phyloP scores from a whole-genome alignment of 2,797 vertebrate species.

The Mormyrus hasselquistii region DNA sequence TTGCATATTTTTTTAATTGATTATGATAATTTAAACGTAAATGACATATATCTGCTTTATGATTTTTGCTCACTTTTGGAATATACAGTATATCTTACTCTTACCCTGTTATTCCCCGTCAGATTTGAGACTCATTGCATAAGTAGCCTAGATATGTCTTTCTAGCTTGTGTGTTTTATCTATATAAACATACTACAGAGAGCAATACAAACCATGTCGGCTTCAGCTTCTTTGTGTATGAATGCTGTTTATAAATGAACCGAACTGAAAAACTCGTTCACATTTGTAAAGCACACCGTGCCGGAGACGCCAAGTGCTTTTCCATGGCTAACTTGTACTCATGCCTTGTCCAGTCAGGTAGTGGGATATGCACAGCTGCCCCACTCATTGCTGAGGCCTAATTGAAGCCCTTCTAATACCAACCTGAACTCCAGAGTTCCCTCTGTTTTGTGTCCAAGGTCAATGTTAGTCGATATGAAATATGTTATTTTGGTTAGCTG shows the following conservation, averaged over 20 bases:
- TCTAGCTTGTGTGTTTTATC: background rate
- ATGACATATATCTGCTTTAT: background rate
- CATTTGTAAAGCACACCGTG: background rate
- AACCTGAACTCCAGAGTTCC: constrained; percentile 40
- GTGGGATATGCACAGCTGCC: constrained; percentile 26
- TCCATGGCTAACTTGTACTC: background rate
- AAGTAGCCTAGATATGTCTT: background rate
- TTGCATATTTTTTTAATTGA: background rate
- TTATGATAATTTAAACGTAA: background rate
- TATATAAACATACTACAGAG: background rate
- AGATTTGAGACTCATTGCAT: background rate
- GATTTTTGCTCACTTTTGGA: background rate
- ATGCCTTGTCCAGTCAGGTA: background rate
- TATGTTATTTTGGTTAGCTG: constrained; percentile 63
- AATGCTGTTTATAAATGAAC: background rate
- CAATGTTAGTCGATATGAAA: constrained; percentile 60
- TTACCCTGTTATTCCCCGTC: background rate
- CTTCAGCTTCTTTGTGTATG: background rate
- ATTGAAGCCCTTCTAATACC: constrained; percentile 40
- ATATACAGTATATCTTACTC: background rate
- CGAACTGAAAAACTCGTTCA: background rate
- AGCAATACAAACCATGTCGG: background rate
- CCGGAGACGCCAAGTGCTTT: background rate
- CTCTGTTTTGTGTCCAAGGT: constrained; percentile 53
- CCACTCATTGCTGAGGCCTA: constrained; percentile 27